Conservation (phyloP, 2,888 invertebrate species). For the Volucella zonaria region DNA sequence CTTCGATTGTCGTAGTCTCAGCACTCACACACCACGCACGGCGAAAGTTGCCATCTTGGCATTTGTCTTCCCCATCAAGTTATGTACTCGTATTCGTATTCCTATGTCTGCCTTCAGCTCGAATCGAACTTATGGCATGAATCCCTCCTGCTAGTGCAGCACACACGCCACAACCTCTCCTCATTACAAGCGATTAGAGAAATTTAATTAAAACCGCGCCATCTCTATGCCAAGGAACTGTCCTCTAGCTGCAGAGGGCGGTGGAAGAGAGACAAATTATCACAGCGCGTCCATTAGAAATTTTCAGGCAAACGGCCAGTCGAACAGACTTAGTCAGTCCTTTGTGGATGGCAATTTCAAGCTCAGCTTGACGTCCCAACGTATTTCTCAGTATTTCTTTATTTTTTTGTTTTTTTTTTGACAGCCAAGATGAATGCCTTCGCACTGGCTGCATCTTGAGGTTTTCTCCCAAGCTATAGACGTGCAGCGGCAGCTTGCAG, state of each 20-base stretch:
- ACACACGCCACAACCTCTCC: slow-evolving; percentile 60
- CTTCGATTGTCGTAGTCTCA: slow-evolving; percentile 59
- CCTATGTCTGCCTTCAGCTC: slow-evolving; percentile 10
- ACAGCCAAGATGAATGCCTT: slow-evolving; percentile 72
- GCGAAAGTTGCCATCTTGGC: slow-evolving; percentile 72
- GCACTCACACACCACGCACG: slow-evolving; percentile 33
- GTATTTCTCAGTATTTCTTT: slow-evolving; percentile 32
- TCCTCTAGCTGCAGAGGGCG: slow-evolving; percentile 17
- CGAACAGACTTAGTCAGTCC: slow-evolving; percentile 6
- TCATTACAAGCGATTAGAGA: slow-evolving; percentile 73
- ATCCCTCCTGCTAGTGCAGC: slow-evolving; percentile 17
- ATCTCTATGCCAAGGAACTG: slow-evolving; percentile 8
- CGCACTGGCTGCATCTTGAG: slow-evolving; percentile 47
- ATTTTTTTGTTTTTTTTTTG: slow-evolving; percentile 15
- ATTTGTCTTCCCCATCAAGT: slow-evolving; percentile 61
- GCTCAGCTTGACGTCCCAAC: slow-evolving; percentile 69
- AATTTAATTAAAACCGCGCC: slow-evolving; percentile 69
- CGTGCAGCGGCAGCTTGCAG: no score
- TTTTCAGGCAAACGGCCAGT: slow-evolving; percentile 43
- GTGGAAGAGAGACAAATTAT: slow-evolving; percentile 59
- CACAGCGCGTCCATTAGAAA: slow-evolving; percentile 67
- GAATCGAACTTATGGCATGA: background rate
- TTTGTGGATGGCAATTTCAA: slow-evolving; percentile 69
- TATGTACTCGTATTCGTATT: background rate
- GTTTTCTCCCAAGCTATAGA: slow-evolving; percentile 30